Conservation (phyloP, 2,888 invertebrate genomes). For the Campopleginae sp. region DNA sequence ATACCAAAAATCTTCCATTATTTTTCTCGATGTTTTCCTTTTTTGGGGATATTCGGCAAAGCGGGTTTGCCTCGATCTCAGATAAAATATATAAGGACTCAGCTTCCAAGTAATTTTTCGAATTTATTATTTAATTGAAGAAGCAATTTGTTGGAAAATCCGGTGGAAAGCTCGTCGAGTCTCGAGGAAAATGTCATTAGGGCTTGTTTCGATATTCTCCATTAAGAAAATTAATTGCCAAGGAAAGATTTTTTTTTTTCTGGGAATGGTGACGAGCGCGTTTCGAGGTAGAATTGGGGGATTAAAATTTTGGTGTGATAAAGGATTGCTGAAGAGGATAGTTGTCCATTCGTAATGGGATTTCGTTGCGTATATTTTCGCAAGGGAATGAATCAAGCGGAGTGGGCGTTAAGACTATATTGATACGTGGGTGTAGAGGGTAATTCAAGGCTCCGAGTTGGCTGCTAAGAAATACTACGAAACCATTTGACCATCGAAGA, state of each 20-base stretch:
- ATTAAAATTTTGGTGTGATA: background rate
- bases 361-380: conserved; percentile 17
- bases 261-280: background rate
- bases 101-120: background rate
- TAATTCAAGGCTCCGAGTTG: conserved; percentile 60
- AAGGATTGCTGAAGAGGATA: background rate
- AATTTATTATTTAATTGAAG: background rate
- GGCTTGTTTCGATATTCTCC: background rate
- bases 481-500: background rate
- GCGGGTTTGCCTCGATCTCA: no score
- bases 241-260: background rate
- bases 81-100: background rate
- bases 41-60: background rate
- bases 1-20: background rate
- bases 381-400: conserved; percentile 14
- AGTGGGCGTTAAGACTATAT: conserved; percentile 46
- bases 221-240: background rate
- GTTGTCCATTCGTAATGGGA: conserved; percentile 21
- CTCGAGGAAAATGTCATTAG: background rate
- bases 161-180: background rate
- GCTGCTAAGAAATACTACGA: conserved; percentile 48
- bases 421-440: conserved; percentile 33
- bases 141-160: background rate
- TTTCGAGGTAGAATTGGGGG: background rate
- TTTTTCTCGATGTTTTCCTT: background rate